Evolutionary conservation across 2,888 invertebrate genomes (phyloP).

Genomic region (Eurois occulta): DNA sequence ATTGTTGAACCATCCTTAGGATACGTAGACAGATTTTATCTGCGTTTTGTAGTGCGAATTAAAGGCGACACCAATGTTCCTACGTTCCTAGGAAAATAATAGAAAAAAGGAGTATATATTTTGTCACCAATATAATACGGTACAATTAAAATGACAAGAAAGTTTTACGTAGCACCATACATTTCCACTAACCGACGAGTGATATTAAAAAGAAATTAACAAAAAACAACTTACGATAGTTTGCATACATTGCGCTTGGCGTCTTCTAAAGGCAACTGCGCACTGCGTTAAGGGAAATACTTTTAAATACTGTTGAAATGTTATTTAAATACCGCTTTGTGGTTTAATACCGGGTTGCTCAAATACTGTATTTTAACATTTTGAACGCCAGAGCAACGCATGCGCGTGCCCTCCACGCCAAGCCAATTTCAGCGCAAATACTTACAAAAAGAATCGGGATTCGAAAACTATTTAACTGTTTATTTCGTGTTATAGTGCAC

Average conservation of each 20-base stretch:
- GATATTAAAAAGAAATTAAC: conserved; percentile 42
- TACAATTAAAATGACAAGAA: conserved; percentile 41
- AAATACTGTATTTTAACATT: conserved; percentile 27
- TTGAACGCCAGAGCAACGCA: too few relatives aligned
- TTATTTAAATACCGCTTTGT: not conserved
- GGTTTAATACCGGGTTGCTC: conserved; percentile 5
- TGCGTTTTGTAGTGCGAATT: not conserved
- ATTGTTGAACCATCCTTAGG: not conserved
- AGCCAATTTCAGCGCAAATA: too few relatives aligned
- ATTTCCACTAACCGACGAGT: conserved; percentile 67
- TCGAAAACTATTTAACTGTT: too few relatives aligned
- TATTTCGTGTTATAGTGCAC: too few relatives aligned
- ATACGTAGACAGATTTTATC: not conserved
- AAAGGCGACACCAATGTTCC: not conserved
- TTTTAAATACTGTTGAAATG: conserved; percentile 33
- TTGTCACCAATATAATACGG: conserved; percentile 8
- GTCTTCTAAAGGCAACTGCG: conserved; percentile 5
- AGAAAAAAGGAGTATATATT: conserved; percentile 11
- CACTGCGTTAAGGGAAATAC: conserved; percentile 10
- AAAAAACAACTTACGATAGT: conserved; percentile 21
- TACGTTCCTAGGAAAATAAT: not conserved
- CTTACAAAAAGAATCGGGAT: too few relatives aligned
- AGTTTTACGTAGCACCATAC: conserved; percentile 64
- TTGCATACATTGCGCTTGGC: not conserved
- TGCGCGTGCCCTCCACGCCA: too few relatives aligned